phyloP scores from a whole-genome alignment of 2,113 vertebrate genomes.

The Clarias batrachus region DNA sequence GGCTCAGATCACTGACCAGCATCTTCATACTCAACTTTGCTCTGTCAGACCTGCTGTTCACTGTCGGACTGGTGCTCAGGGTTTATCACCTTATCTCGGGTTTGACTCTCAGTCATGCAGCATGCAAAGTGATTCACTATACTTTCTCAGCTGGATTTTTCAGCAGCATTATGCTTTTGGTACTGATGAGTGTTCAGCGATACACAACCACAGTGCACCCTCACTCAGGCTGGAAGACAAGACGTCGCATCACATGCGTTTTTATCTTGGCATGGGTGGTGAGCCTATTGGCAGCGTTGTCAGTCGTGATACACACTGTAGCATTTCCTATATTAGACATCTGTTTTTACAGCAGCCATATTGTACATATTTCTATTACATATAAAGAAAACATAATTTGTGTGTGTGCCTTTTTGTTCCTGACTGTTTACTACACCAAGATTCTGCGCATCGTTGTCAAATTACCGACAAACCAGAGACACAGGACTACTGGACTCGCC shows the following conservation, averaged over 20 bases:
- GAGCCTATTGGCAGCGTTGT: slow-evolving; percentile 75
- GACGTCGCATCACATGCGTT: slow-evolving; percentile 53
- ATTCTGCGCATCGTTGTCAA: slow-evolving; percentile 76
- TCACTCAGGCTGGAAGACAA: slow-evolving; percentile 59
- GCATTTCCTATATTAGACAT: neutral
- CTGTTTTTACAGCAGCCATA: slow-evolving; percentile 62
- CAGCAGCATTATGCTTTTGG: slow-evolving; percentile 84
- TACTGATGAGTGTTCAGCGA: slow-evolving; percentile 82
- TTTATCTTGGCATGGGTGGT: slow-evolving; percentile 71
- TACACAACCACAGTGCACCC: slow-evolving; percentile 79
- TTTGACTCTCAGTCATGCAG: slow-evolving; percentile 76
- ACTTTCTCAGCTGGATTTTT: slow-evolving; percentile 83
- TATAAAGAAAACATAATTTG: slow-evolving; percentile 74
- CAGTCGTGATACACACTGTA: slow-evolving; percentile 68
- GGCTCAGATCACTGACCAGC: slow-evolving; percentile 77
- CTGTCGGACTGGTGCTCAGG: slow-evolving; percentile 66
- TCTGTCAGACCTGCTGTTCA: too few relatives aligned
- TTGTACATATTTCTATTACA: slow-evolving; percentile 52
- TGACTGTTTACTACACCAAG: slow-evolving; percentile 79
- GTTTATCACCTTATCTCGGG: slow-evolving; percentile 68
- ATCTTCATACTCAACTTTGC: slow-evolving; percentile 77
- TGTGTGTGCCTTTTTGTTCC: slow-evolving; percentile 72
- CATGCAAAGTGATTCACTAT: slow-evolving; percentile 78
- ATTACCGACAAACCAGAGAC: slow-evolving; percentile 72
- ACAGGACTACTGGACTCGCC: slow-evolving; percentile 82